Evolutionary conservation across 2,888 invertebrate genomes (phyloP).

Genomic region (Bellardia bayeri): DNA sequence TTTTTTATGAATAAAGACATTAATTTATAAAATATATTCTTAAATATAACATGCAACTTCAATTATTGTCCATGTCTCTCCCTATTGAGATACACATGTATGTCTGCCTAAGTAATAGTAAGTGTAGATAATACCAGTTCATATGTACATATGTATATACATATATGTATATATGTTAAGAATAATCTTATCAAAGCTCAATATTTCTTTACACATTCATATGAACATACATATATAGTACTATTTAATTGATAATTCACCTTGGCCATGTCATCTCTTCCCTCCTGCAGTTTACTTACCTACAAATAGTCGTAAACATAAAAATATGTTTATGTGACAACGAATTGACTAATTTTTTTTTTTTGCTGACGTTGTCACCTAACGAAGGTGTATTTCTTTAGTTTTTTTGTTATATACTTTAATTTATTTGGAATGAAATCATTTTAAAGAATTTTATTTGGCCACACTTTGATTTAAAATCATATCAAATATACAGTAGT

Average conservation of each 20-base stretch:
- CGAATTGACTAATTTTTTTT: constrained; percentile 6
- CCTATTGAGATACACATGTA: neutral
- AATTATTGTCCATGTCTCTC: neutral
- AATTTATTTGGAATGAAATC: constrained; percentile 32
- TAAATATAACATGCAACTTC: too few relatives aligned
- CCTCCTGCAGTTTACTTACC: neutral
- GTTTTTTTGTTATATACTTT: constrained; percentile 3
- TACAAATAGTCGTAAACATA: constrained; percentile 17
- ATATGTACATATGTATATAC: constrained; percentile 5
- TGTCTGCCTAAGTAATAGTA: too few relatives aligned
- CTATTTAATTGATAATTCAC: constrained; percentile 57
- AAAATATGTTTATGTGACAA: constrained; percentile 11
- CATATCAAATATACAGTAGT: constrained; percentile 12
- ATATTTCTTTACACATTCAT: neutral
- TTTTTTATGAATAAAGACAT: too few relatives aligned
- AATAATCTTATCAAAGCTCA: constrained; percentile 46
- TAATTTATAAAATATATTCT: too few relatives aligned
- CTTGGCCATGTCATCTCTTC: constrained; percentile 8
- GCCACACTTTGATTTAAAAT: constrained; percentile 39
- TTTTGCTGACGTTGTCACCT: constrained; percentile 66
- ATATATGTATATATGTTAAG: neutral
- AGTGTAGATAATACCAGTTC: constrained; percentile 3
- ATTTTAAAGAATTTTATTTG: constrained; percentile 10
- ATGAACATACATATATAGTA: neutral
- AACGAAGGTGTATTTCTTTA: constrained; percentile 13